Percentiles rank a stretch among this genome's conserved stretches.
Evolutionary conservation across 2,888 invertebrate species (phyloP).

Genomic region (Merodon equestris): DNA sequence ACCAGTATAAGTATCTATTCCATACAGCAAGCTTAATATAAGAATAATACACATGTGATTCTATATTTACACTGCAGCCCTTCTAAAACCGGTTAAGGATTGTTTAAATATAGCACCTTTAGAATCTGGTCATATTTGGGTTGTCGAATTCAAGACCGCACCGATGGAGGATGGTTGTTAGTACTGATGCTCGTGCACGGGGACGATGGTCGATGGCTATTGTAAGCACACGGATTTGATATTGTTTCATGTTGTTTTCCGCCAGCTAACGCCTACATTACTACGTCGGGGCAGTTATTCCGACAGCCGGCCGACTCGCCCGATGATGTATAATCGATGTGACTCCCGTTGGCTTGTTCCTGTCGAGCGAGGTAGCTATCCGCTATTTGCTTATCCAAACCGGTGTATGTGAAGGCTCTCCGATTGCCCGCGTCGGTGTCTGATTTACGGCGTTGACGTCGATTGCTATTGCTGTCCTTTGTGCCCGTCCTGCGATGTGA

Average conservation of each 20-base stretch:
- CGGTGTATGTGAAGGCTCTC: constrained; percentile 77
- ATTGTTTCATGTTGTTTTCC: not conserved
- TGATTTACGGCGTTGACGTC: constrained; percentile 77
- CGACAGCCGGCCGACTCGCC: constrained; percentile 52
- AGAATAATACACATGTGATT: constrained; percentile 59
- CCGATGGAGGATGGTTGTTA: constrained; percentile 21
- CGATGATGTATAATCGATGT: constrained; percentile 76
- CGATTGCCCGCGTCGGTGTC: constrained; percentile 75
- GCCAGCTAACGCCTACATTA: constrained; percentile 71
- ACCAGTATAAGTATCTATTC: constrained; percentile 26
- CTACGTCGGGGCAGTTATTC: constrained; percentile 75
- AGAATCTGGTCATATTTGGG: constrained; percentile 44
- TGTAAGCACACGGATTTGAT: constrained; percentile 1
- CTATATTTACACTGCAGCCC: constrained; percentile 50
- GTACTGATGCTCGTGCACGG: no score
- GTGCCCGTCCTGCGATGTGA: constrained; percentile 71
- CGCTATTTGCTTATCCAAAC: constrained; percentile 77
- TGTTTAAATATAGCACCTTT: constrained; percentile 62
- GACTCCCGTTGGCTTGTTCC: constrained; percentile 74
- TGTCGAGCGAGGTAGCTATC: constrained; percentile 77
- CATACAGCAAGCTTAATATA: constrained; percentile 46
- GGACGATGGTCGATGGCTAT: constrained; percentile 14
- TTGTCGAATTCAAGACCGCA: constrained; percentile 50
- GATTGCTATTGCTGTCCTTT: constrained; percentile 70
- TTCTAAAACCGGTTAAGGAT: constrained; percentile 40